Percentiles rank a stretch among this genome's conserved stretches.
phyloP scores from a whole-genome alignment of 2,797 vertebrate species.

The Myotis pilosus region DNA sequence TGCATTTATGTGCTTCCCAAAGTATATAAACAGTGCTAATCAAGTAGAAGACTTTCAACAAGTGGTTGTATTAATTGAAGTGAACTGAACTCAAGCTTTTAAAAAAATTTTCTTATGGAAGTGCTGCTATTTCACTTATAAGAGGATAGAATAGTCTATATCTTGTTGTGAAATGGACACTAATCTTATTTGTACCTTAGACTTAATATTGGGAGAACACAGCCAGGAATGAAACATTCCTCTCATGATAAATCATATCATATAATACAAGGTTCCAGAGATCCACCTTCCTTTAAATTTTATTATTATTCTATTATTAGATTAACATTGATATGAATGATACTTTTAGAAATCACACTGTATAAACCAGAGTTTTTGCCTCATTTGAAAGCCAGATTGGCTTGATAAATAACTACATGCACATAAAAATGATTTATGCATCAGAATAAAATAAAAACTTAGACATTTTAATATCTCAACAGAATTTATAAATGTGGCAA shows the following conservation, averaged over 20 bases:
- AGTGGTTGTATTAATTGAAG: conserved; percentile 27
- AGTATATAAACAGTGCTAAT: background rate
- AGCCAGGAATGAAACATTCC: background rate
- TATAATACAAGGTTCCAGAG: background rate
- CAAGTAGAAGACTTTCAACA: background rate
- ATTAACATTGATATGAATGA: conserved; percentile 16
- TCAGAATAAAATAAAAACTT: conserved; percentile 64
- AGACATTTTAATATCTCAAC: conserved; percentile 68
- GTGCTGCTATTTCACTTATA: background rate
- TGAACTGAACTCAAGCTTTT: background rate
- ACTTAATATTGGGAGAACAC: background rate
- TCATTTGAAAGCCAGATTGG: conserved; percentile 58
- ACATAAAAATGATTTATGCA: conserved; percentile 55
- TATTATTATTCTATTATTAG: conserved; percentile 49
- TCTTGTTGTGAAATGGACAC: background rate
- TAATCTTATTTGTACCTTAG: background rate
- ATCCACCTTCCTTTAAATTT: background rate
- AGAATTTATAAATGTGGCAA: conserved; percentile 69
- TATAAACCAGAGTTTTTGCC: background rate
- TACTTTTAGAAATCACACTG: conserved; percentile 34
- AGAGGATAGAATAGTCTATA: background rate
- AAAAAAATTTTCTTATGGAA: background rate
- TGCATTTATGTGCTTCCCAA: background rate
- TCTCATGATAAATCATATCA: background rate
- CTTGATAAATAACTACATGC: conserved; percentile 57